Percentiles rank a stretch among this genome's conserved stretches.
These are phyloP conservation scores for Drosophila rubida DNA, from an alignment of 2,888 invertebrate species.

Conservation along the genomic window DNA sequence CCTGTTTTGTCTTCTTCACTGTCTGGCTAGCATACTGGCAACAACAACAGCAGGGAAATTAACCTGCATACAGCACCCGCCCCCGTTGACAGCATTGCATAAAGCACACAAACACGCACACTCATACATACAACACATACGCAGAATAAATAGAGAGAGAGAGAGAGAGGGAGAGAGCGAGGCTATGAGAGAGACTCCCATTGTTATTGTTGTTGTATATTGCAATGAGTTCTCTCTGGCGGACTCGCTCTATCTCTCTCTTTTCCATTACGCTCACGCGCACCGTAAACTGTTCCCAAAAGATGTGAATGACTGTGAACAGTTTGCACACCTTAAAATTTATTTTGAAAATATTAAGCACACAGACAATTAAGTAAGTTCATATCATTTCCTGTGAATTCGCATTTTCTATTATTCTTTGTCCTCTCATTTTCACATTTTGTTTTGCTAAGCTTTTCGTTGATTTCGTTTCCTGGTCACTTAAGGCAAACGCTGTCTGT, in stretches of 20 bases:
- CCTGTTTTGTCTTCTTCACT: conserved; percentile 78
- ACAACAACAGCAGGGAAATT: conserved; percentile 56
- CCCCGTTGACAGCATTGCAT: conserved; percentile 67
- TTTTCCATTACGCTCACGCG: conserved; percentile 50
- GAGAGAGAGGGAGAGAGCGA: conserved; percentile 2
- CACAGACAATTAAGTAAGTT: conserved; percentile 43
- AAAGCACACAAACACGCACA: conserved; percentile 56
- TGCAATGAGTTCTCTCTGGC: conserved; percentile 59
- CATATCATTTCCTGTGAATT: conserved; percentile 42
- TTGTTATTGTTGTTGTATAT: conserved; percentile 59
- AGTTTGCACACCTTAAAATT: conserved; percentile 44
- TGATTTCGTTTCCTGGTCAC: conserved; percentile 66
- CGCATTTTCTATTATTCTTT: conserved; percentile 30
- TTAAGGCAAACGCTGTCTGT: conserved; percentile 40
- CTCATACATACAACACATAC: neutral
- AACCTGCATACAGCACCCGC: conserved; percentile 71
- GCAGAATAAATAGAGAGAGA: conserved; percentile 9
- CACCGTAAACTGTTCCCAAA: conserved; percentile 59
- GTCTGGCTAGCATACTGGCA: conserved; percentile 45
- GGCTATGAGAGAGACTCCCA: conserved; percentile 30
- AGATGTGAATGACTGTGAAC: conserved; percentile 55
- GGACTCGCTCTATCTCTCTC: conserved; percentile 35
- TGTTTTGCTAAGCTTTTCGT: conserved; percentile 72
- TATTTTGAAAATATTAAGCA: conserved; percentile 39
- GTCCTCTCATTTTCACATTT: conserved; percentile 40